Base-by-base conservation (phyloP, 2,797 vertebrate genomes). In the Platyrinchus mystaceus region DNA sequence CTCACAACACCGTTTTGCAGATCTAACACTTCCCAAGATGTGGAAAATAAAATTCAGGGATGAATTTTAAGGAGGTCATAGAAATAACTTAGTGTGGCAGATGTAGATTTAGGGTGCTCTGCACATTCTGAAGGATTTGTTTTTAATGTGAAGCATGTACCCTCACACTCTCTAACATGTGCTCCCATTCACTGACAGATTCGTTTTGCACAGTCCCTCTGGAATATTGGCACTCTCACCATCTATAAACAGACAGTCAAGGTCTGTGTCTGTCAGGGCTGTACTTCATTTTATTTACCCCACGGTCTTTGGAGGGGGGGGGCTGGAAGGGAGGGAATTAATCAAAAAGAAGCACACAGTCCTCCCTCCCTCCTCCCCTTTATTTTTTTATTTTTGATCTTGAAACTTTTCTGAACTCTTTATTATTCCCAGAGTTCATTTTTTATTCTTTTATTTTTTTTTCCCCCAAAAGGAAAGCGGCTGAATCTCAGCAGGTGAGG, bases 131-230 rank as follows among this genome's bases (percentile, higher is more conserved):
- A 94, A 90, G 82, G 84, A 78, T 92, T 95, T 89, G 89, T 21
- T 93, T 95, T 93, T 93, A 83, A 93, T 92, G 95, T 95, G 81
- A 78, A 90, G 87, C 81, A 91, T 97, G 94, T 95, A 87, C 90
- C 93, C 87, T 97, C 93, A 95, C 95, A 94, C 93, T 83, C 90
- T 18, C 39, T 34, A 95, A 89, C 93, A 94, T 91, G 94, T 95
- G 95, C 92, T 95, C 89, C 87, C 76, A 62, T 87, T 96, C 92
- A 86, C 90, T 78, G 93, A 86, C 87, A 83, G 95, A 92, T 92
- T 71, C 4, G 8, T 39, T 89, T 77, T 78, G 81, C 87, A 23
- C 58, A 30, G 66, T 95, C 94, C 93, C 75, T 0, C 90, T 77
- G 94, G 93, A 95, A 90, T 93, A 95, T 53, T 92, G 92, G 90